Base-by-base conservation (phyloP, 2,113 vertebrate species). In the Apodemus sylvaticus region DNA sequence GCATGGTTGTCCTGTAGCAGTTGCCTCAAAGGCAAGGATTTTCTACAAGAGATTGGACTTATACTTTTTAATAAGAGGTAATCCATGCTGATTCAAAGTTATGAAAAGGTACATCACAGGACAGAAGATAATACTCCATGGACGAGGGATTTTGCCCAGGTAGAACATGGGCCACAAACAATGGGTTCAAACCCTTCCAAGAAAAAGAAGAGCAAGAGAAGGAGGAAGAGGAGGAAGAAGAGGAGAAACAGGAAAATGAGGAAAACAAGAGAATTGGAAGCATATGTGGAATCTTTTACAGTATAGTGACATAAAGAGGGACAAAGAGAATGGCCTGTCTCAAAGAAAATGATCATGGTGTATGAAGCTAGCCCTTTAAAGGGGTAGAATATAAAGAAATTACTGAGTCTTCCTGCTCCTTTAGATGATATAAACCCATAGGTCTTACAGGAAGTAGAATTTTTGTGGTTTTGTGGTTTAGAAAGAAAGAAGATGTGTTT, bases 71-170 rank as follows among this genome's bases (percentile, higher is more conserved):
- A 92, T 58, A 58, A 58, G 55, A 58, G 16, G 93, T 12, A 0
- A 8, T 66, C 42, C 48, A 60, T 53, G 34, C 3, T 95, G 73
- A 45, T 91, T 96, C 62, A 78, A 91, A 93, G 66, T n/a, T 89
- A 74, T 66, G 5, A 19, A 36, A 97, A 89, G 66, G 55, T 58
- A 73, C 10, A 5, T 48, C 1, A n/a, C 4, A 31, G 9, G 5
- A 36, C 14, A 34, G 45, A 91, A 66, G 31, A 74, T 24, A 87
- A 87, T 58, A 8, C 71, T 26, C 45, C 6, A 17, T 45, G 2
- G 26, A 31, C 7, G 34, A 62, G 60, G 2, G 20, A 48, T 31
- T 26, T 31, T 45, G 39, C n/a, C 60, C 14, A 62, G 39, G 13
- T 85, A 85, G 26, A 85, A 16, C 14, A 45, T 19, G 39, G 14